Percentiles rank a stretch among this genome's conserved stretches.
Conservation (phyloP, 1,140 invertebrate genomes). For the Galendromus occidentalis region DNA sequence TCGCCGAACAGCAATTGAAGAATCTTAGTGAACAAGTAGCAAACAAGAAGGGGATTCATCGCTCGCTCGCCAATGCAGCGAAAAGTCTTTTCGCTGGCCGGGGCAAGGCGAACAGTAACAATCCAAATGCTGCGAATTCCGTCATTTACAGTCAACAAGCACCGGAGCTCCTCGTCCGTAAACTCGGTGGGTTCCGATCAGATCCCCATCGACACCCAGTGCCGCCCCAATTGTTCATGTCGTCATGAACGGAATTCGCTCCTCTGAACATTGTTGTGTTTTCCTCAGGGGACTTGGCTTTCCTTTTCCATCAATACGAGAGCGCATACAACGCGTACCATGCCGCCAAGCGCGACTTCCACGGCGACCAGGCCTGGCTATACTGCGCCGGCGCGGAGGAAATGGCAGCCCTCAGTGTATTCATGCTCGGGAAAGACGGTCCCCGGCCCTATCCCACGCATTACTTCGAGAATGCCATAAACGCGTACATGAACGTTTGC, state of each 20-base stretch:
- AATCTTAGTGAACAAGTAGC: constrained; percentile 54
- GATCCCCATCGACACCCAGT: not conserved
- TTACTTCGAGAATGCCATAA: constrained; percentile 82
- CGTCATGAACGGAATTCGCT: too few species aligned
- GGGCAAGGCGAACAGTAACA: constrained; percentile 12
- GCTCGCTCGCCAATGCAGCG: constrained; percentile 74
- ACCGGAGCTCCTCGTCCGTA: constrained; percentile 71
- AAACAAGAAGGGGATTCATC: constrained; percentile 72
- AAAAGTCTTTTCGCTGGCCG: constrained; percentile 82
- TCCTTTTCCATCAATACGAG: constrained; percentile 84
- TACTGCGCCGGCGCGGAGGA: constrained; percentile 75
- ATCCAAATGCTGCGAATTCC: constrained; percentile 37
- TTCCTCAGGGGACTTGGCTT: constrained; percentile 63
- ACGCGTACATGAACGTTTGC: constrained; percentile 67
- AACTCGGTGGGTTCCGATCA: constrained; percentile 31
- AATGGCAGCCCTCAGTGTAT: constrained; percentile 17
- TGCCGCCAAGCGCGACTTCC: constrained; percentile 84
- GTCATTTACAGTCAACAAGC: constrained; percentile 62
- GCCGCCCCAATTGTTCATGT: too few species aligned
- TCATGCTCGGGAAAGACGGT: constrained; percentile 38
- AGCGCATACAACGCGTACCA: constrained; percentile 83
- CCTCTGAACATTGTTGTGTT: too few species aligned
- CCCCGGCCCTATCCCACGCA: constrained; percentile 37
- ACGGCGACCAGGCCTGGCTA: constrained; percentile 84
- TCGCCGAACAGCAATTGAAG: constrained; percentile 65